Percentiles rank a stretch among this genome's conserved stretches.
Conservation (phyloP, 2,113 vertebrate genomes). For the Morphnarchus princeps region DNA sequence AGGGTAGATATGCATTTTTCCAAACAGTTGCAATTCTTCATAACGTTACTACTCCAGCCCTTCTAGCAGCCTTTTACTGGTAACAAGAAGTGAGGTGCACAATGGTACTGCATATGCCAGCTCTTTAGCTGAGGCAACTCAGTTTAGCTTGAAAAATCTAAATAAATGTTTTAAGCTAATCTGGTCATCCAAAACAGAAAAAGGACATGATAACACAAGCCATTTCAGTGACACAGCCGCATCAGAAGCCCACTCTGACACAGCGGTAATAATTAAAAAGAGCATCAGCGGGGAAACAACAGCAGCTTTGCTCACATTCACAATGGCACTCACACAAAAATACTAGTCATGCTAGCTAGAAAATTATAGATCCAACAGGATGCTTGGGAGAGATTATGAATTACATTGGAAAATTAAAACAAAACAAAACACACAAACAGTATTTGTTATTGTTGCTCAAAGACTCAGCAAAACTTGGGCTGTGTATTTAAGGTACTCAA, state of each 20-base stretch:
- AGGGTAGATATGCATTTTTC: background rate
- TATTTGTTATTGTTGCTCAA: background rate
- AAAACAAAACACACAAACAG: background rate
- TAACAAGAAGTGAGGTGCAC: background rate
- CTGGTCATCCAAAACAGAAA: background rate
- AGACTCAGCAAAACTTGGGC: background rate
- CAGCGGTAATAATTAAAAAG: background rate
- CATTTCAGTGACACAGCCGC: background rate
- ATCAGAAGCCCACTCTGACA: background rate
- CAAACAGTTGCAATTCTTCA: rapidly evolving
- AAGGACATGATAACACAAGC: background rate
- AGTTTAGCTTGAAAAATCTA: background rate
- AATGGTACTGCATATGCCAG: background rate
- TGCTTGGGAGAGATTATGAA: background rate
- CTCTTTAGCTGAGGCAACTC: background rate
- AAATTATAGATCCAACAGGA: background rate
- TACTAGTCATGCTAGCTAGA: background rate
- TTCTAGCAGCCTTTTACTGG: background rate
- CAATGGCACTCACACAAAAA: background rate
- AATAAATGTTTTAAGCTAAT: background rate
- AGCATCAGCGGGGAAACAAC: background rate
- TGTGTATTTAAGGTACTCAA: background rate
- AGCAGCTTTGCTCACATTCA: background rate
- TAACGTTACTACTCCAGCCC: background rate
- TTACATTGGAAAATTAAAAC: background rate